Conservation (phyloP, 2,113 vertebrate species). For the Thunnus maccoyii region DNA sequence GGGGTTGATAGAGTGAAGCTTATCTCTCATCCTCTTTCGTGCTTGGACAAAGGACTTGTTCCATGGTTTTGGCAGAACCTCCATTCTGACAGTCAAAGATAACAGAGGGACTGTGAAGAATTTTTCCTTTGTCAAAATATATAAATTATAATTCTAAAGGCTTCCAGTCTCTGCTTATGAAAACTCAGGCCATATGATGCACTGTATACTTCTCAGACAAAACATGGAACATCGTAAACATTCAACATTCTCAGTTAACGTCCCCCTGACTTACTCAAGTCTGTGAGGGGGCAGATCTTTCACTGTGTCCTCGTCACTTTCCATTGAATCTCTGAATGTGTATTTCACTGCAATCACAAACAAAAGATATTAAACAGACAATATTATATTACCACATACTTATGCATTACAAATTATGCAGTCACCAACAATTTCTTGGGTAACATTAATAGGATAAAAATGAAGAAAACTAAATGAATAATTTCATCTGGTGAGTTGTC, state of each 20-base stretch:
- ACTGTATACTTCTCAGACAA: not conserved
- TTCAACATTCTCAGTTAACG: not conserved
- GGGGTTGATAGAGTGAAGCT: constrained; percentile 88
- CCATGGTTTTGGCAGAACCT: constrained; percentile 90
- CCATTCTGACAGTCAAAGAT: constrained; percentile 79
- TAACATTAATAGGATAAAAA: not conserved
- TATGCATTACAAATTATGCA: not conserved
- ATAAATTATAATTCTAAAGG: not conserved
- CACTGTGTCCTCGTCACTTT: constrained; percentile 78
- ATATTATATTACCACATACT: not conserved
- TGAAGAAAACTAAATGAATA: no score
- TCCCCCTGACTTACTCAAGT: constrained; percentile 86
- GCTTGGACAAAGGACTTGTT: constrained; percentile 85
- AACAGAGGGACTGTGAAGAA: not conserved
- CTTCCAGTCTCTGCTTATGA: not conserved
- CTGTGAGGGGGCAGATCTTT: constrained; percentile 81
- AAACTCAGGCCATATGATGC: not conserved
- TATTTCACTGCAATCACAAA: constrained; percentile 87
- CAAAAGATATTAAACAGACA: not conserved
- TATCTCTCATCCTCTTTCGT: constrained; percentile 78
- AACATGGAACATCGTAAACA: not conserved
- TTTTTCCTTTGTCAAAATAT: not conserved
- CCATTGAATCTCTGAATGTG: constrained; percentile 85
- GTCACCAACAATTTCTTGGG: not conserved
- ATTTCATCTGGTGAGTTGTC: no score